Evolutionary conservation across 2,888 invertebrate species (phyloP), one percentile per base, ranked within the genome.

Genomic region (Coecobrya sp.): DNA sequence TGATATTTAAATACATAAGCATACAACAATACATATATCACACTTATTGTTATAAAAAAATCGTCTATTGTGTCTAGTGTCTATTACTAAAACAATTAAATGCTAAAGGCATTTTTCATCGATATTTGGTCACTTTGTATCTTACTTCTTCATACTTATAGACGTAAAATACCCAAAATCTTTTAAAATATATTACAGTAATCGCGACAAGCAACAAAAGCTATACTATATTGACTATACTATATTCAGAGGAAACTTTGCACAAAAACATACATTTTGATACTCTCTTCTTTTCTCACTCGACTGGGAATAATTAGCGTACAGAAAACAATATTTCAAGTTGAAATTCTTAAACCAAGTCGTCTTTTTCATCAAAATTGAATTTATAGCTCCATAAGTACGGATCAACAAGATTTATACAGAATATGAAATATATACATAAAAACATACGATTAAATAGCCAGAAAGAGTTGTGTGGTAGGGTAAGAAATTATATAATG

Each of bases 241-340:
- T 36, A 36, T 36, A 36, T 36, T 7, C 16, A 52, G 10, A 52
- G 68, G 68, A 13, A 30, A 68, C 27, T 68, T 68, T 68, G 68
- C 68, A 68, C 68, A 68, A 68, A 68, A 62, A 3, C 25, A 68
- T 30, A 68, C 27, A 30, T 68, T 68, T 68, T 30, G 30, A 30
- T 10, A 30, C 16, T 68, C 22, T 5, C 25, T 25, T 65, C 22
- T 19, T 19, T 7, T 59, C 5, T 62, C 62, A n/a, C 62, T 3
- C 25, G 27, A 7, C 19, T 62, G 62, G 8, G 4, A 19, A 19
- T 27, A 2, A 59, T 59, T n/a, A 25, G 62, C n/a, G n/a, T 55
- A n/a, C 16, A 55, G 55, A 4, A 16, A 5, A 13, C 8, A 49
- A 16, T 13, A 49, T 13, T 49, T 49, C 42, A 7, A 10, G 49